Percentiles rank a stretch among this genome's conserved stretches.
Conservation (phyloP, 2,113 vertebrate genomes). For the Colinus virginianus region DNA sequence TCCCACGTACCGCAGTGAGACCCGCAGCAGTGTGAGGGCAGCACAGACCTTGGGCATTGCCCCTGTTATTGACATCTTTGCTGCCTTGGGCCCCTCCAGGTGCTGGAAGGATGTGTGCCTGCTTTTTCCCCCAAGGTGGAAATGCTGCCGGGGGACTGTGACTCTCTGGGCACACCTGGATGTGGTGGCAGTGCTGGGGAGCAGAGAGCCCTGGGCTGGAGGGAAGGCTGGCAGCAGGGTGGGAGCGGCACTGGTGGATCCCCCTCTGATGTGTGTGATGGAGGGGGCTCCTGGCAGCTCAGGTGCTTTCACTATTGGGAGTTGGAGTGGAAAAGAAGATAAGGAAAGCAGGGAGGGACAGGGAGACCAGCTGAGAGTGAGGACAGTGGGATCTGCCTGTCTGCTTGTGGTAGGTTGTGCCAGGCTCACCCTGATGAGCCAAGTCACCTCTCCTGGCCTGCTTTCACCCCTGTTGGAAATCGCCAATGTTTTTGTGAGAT, state of each 20-base stretch:
- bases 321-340: neutral
- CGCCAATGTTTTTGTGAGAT: neutral
- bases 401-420: neutral
- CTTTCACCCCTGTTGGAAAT: fast-evolving
- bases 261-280: neutral
- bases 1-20: fast-evolving
- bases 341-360: neutral
- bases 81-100: too few relatives aligned
- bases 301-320: too few relatives aligned
- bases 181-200: neutral
- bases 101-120: neutral
- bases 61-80: neutral
- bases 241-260: too few relatives aligned
- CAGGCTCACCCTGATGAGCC: too few relatives aligned
- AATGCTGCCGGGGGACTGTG: neutral
- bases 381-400: neutral
- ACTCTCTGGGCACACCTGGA: neutral
- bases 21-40: neutral
- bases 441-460: neutral
- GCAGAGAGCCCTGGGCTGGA: neutral
- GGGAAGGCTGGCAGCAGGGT: neutral
- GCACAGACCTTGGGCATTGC: neutral
- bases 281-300: neutral
- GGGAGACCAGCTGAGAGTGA: neutral
- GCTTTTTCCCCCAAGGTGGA: neutral